Base-by-base conservation (phyloP, 1,140 invertebrate genomes). In the Drosophila kikkawai region DNA sequence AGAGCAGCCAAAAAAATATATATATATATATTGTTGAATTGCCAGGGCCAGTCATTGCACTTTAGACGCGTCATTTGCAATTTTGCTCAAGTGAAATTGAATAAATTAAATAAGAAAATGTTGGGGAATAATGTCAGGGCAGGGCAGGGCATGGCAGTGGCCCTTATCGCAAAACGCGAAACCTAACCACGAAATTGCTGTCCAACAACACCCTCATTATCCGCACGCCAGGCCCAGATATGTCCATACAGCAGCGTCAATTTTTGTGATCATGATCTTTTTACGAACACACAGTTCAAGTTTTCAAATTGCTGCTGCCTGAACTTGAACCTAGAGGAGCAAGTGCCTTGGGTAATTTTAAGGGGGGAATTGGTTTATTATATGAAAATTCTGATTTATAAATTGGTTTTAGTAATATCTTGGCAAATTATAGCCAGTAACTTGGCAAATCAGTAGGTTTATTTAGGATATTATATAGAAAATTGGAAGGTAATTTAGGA, bases 201-300 rank as follows among this genome's bases (percentile, higher is more conserved):
- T 47, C 34, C 45, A 44, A 69, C 36, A 68, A 50, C 66, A 68
- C 63, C 51, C n/a, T 69, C 67, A 69, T 69, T 69, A 69, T 29
- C 34, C 37, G 47, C 67, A 69, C 67, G 67, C 32, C 32, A 61
- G 19, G 22, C 22, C 22, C 22, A 55, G 8, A 15, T 37, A 19
- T 55, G 44, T 22, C 13, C 32, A 13, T 7, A 64, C 34, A 22
- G n/a, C 44, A 22, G n/a, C 4, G n/a, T 12, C 17, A 48, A 66
- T 65, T 64, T 64, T 29, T 22, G 22, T 42, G 37, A 64, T 64
- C 51, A 26, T n/a, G 50, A 64, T 64, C 47, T 48, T 48, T 48
- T n/a, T 7, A 19, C 45, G 19, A 48, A 48, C 22, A 47, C 44
- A 12, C 19, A 75, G 58, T 48, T 39, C 22, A 58, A 78, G 19